Evolutionary conservation across 2,797 vertebrate genomes (phyloP).

Genomic region (Dermochelys coriacea): DNA sequence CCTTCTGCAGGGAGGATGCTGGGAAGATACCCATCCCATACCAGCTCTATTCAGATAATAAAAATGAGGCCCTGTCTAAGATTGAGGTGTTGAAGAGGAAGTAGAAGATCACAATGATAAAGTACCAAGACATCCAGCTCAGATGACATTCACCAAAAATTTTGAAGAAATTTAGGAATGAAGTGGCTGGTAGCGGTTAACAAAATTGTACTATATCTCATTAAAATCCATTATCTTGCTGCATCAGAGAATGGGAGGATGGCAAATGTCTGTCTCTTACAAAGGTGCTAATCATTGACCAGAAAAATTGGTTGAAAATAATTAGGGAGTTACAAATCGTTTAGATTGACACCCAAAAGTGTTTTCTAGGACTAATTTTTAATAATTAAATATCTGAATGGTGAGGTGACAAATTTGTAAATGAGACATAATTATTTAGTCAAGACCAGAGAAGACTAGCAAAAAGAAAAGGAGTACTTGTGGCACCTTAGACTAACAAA

Average conservation of each 20-base stretch:
- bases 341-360: not conserved
- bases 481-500: too few species aligned
- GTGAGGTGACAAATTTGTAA: not conserved
- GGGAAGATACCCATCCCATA: constrained; percentile 2
- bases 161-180: not conserved
- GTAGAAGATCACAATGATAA: constrained; percentile 31
- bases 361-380: not conserved
- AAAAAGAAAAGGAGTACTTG: too few species aligned
- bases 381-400: not conserved
- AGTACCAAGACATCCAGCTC: constrained; percentile 52
- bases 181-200: constrained; percentile 34
- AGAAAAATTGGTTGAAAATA: not conserved
- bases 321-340: not conserved
- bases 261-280: not conserved
- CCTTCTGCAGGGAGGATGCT: not conserved
- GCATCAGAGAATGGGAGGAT: not conserved
- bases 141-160: constrained; percentile 62
- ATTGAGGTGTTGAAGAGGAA: constrained; percentile 40
- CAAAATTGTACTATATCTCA: not conserved
- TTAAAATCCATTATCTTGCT: constrained; percentile 36
- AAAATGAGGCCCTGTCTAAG: constrained; percentile 41
- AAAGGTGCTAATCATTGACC: not conserved
- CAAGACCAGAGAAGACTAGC: rapidly evolving
- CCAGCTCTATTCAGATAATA: constrained; percentile 34
- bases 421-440: not conserved